phyloP scores from a whole-genome alignment of 2,113 vertebrate species.

The Glareola pratincola region DNA sequence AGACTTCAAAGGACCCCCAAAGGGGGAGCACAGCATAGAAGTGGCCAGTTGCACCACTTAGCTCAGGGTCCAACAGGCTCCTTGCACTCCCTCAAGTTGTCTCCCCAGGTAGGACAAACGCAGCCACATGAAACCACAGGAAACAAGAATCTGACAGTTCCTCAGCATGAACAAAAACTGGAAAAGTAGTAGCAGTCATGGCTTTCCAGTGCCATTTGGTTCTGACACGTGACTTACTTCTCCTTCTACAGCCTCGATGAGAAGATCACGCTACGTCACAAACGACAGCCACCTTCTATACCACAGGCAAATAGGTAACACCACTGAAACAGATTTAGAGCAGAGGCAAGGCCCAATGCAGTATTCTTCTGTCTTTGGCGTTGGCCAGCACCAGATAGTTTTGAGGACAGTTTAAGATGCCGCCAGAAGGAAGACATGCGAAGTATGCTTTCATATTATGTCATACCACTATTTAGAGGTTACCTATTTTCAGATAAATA shows the following conservation, averaged over 20 bases:
- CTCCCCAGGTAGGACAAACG: not conserved
- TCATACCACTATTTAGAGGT: not conserved
- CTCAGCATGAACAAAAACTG: not conserved
- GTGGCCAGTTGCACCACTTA: not conserved
- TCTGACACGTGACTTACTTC: fast-evolving
- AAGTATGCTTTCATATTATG: not conserved
- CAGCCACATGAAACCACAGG: not conserved
- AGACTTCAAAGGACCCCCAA: not conserved
- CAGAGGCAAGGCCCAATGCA: not conserved
- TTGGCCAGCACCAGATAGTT: not conserved
- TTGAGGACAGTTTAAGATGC: not conserved
- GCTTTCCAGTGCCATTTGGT: not conserved
- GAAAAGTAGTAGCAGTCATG: not conserved
- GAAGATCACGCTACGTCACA: not conserved
- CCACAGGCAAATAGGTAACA: not conserved
- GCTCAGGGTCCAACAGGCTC: not conserved
- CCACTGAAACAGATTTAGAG: not conserved
- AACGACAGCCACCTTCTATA: not conserved
- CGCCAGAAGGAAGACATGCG: not conserved
- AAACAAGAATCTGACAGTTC: fast-evolving
- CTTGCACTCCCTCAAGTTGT: not conserved
- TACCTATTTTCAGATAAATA: not conserved
- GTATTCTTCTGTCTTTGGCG: not conserved
- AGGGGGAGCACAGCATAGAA: fast-evolving
- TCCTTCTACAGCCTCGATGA: fast-evolving